Base-by-base conservation (phyloP, 2,888 invertebrate species). In the Trypoxylon attenuatum region DNA sequence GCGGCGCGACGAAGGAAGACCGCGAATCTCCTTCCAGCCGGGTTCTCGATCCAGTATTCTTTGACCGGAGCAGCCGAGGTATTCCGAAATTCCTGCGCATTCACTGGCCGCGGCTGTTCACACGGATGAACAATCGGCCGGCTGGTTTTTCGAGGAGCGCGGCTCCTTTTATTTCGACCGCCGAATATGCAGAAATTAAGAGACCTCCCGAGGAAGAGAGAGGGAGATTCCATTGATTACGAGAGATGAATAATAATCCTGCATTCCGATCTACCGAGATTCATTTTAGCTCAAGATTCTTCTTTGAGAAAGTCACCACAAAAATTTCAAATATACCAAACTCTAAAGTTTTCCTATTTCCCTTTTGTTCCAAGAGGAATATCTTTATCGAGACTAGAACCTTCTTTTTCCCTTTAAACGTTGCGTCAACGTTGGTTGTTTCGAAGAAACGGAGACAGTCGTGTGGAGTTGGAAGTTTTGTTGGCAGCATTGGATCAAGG, bases 1-100 rank as follows among this genome's bases (percentile, higher is more conserved):
- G n/a, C 25, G 13, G 6, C 42, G 4, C 29, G 47, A 47, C 16
- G n/a, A 29, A 47, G 47, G 13, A 16, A 25, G 56, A 25, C 29
- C 27, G 13, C 8, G 22, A 16, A 25, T 39, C 15, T 39, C 43
- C 55, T 39, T 16, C 41, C 6, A 13, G 8, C 27, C 8, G 10
- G 43, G 22, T n/a, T 3, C 10, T 10, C 21, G 13, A 18, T n/a
- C n/a, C 15, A 13, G 10, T 16, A 49, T 13, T 18, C 19, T 27
- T 10, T 10, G 43, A 5, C 22, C 19, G 19, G 21, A 27, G 3
- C 13, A n/a, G 53, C 29, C 43, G 27, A 61, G 68, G 68, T 68
- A 68, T 68, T 68, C 68, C 68, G 68, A 68, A 68, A 68, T 67
- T 68, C 68, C 61, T 61, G 50, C 56, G 68, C 68, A 68, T 68